Evolutionary conservation across 2,888 invertebrate genomes (phyloP), one percentile per base, ranked within the genome.

Genomic region (Panzeria rudis): DNA sequence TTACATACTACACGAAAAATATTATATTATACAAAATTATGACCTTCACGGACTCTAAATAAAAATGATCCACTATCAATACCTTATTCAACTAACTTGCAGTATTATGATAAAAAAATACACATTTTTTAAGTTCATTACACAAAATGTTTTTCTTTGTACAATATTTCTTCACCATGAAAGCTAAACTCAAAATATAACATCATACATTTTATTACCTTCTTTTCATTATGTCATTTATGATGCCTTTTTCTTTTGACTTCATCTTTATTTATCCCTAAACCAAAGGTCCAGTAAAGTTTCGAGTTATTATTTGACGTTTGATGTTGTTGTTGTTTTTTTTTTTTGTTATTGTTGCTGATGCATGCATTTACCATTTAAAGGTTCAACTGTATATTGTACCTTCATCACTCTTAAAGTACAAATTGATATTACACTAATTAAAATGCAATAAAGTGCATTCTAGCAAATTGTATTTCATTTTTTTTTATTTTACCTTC

Each of bases 361-460:
- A 23, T 59, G 47, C 32, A 54, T 29, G 52, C 29, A 69, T 41
- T 79, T 62, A 25, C 64, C 72, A 72, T 79, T 72, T 64, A 64
- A 56, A 79, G 66, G 81, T 69, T 75, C 35, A 69, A 75, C 62
- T 69, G 73, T 52, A 59, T 64, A 56, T 69, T 41, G 23, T 77
- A 68, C 81, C 81, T 84, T 77, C 84, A 84, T 84, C 82, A 86
- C 76, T 82, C 81, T 81, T 79, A 79, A 81, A 78, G 84, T 79
- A 84, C 86, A 86, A 86, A 86, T 86, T 86, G 86, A 79, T 86
- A 86, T 84, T 84, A 82, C 82, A 84, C 84, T 84, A 86, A 86
- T 86, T 86, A 86, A 86, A 86, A 86, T 82, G 84, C 86, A 79
- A 83, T 83, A 86, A 83, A 86, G 85, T 84, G 77, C 81, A 81